These are phyloP conservation scores for Dynastes maya DNA, from an alignment of 2,888 invertebrate genomes.

Conservation along the genomic window DNA sequence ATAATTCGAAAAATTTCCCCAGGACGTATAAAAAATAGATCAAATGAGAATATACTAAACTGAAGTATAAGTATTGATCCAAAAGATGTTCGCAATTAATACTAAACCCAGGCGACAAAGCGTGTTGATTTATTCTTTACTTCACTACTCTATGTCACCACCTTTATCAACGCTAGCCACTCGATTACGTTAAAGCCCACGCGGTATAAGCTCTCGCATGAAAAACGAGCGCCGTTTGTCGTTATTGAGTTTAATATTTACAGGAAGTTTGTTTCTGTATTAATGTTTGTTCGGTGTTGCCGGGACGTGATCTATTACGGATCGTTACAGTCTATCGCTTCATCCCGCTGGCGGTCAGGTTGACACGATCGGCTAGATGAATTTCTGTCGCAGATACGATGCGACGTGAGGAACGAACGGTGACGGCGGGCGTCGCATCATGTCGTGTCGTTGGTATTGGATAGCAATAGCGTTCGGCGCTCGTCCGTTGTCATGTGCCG, in stretches of 20 bases:
- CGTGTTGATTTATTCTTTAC: not conserved
- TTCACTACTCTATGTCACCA: not conserved
- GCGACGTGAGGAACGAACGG: not conserved
- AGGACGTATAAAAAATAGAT: too few relatives aligned
- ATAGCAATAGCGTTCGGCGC: not conserved
- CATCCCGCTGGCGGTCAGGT: constrained; percentile 45
- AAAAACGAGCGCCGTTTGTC: constrained; percentile 12
- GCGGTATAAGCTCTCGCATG: not conserved
- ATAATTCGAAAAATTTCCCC: too few relatives aligned
- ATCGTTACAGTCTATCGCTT: constrained; percentile 38
- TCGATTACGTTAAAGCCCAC: not conserved
- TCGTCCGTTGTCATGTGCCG: constrained; percentile 30
- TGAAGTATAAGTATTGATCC: not conserved
- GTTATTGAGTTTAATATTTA: constrained; percentile 41
- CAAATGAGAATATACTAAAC: not conserved
- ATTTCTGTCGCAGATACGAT: constrained; percentile 26
- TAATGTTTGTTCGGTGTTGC: constrained; percentile 45
- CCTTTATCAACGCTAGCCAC: not conserved
- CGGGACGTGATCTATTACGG: constrained; percentile 47
- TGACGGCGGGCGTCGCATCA: not conserved
- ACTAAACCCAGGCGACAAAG: not conserved
- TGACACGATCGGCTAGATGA: constrained; percentile 47
- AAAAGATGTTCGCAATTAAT: not conserved
- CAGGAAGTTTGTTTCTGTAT: constrained; percentile 44
- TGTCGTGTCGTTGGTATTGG: constrained; percentile 1